Evolutionary conservation across 1,140 invertebrate genomes (phyloP).

Genomic region (Nebria ingens): DNA sequence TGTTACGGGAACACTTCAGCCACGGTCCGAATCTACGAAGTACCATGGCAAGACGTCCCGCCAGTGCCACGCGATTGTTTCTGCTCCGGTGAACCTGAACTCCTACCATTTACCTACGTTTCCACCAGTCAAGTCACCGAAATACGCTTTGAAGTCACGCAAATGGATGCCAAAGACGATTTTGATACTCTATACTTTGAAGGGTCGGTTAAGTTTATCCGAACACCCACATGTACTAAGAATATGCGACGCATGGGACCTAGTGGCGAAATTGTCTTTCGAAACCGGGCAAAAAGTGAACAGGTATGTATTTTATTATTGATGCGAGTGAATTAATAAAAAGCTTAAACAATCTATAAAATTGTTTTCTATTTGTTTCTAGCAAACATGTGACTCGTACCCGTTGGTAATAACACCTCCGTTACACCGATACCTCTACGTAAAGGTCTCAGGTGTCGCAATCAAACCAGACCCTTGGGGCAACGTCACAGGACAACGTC

Average conservation of each 20-base stretch:
- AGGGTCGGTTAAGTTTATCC: conserved; percentile 70
- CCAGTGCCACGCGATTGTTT: conserved; percentile 58
- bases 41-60: conserved; percentile 56
- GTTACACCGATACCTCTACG: conserved; percentile 53
- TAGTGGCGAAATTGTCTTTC: conserved; percentile 62
- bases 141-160: conserved; percentile 66
- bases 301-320: too few species aligned
- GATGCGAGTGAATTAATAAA: too few species aligned
- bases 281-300: conserved; percentile 43
- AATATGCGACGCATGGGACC: conserved; percentile 57
- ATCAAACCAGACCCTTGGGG: conserved; percentile 38
- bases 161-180: conserved; percentile 76
- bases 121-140: conserved; percentile 66
- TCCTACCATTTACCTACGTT: conserved; percentile 60
- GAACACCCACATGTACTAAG: conserved; percentile 52
- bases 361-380: conserved; percentile 23
- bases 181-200: conserved; percentile 75
- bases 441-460: conserved; percentile 53
- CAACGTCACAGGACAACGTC: conserved; percentile 30
- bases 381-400: conserved; percentile 64
- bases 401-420: conserved; percentile 73
- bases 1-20: conserved; percentile 52
- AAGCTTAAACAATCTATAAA: too few species aligned
- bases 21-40: conserved; percentile 53
- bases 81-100: conserved; percentile 40